phyloP scores from a whole-genome alignment of 1,140 invertebrate genomes.

The Drosophila chauvacae region DNA sequence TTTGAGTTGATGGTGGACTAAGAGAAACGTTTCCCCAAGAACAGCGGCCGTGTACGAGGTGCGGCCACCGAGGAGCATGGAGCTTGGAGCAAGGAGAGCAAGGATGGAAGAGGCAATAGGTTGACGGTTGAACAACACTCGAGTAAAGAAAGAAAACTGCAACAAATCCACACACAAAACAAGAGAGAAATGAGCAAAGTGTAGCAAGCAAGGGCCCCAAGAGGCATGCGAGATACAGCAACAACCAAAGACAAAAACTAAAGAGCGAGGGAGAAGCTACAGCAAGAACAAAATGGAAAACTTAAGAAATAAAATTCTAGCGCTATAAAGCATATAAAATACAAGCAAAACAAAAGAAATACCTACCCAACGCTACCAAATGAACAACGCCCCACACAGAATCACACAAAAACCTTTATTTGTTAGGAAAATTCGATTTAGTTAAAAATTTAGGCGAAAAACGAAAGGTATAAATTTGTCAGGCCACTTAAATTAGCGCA shows the following conservation, averaged over 20 bases:
- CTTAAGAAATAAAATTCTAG: constrained; percentile 45
- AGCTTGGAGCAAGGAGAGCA: constrained; percentile 35
- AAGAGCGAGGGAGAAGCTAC: constrained; percentile 38
- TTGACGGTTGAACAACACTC: constrained; percentile 9
- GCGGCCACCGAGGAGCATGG: constrained; percentile 26
- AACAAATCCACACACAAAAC: constrained; percentile 51
- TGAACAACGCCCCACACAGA: constrained; percentile 41
- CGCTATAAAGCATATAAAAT: constrained; percentile 54
- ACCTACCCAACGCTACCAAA: constrained; percentile 71
- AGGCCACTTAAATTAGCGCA: constrained; percentile 70
- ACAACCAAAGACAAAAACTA: constrained; percentile 75
- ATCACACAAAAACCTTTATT: constrained; percentile 55
- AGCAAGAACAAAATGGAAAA: constrained; percentile 60
- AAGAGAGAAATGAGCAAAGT: constrained; percentile 39
- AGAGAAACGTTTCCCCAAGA: constrained; percentile 68
- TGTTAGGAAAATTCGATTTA: constrained; percentile 74
- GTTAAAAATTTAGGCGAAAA: constrained; percentile 68
- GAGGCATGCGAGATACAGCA: constrained; percentile 71
- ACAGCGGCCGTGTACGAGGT: constrained; percentile 15
- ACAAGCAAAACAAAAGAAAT: constrained; percentile 33
- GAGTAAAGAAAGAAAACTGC: constrained; percentile 20
- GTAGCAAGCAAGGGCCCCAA: constrained; percentile 58
- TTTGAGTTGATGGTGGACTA: constrained; percentile 98
- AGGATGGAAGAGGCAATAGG: constrained; percentile 12
- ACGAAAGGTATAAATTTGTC: constrained; percentile 59